These are phyloP conservation scores for Drosophila eohydei DNA, from an alignment of 2,888 invertebrate species.

Conservation along the genomic window DNA sequence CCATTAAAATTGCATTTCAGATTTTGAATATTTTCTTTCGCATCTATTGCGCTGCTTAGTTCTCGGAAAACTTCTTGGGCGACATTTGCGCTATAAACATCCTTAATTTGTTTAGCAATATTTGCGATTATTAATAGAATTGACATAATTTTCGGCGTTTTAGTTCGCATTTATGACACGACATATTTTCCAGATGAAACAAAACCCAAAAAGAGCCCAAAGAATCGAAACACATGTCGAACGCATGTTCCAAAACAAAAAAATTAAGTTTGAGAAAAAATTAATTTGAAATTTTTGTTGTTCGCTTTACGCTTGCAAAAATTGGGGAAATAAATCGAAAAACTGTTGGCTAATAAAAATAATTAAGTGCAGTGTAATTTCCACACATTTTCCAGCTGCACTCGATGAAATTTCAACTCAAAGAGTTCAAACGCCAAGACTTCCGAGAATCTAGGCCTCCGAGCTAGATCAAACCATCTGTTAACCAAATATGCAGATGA, in stretches of 20 bases:
- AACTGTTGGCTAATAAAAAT: constrained; percentile 46
- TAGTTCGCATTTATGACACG: constrained; percentile 59
- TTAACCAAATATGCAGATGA: constrained; percentile 69
- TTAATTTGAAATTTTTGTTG: constrained; percentile 66
- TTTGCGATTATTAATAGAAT: constrained; percentile 67
- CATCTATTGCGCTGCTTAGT: neutral
- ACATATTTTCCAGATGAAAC: constrained; percentile 39
- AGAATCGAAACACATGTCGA: constrained; percentile 67
- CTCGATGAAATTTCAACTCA: neutral
- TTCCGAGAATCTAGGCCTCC: constrained; percentile 55
- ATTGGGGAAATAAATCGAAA: constrained; percentile 16
- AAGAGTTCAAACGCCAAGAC: constrained; percentile 66
- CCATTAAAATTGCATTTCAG: constrained; percentile 21
- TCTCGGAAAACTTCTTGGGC: constrained; percentile 18
- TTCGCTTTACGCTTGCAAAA: constrained; percentile 15
- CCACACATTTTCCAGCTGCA: constrained; percentile 10
- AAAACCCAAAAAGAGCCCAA: constrained; percentile 14
- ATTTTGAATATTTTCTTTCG: neutral
- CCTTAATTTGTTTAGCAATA: constrained; percentile 55
- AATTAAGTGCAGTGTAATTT: constrained; percentile 41
- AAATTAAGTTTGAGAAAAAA: constrained; percentile 42
- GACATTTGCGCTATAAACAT: constrained; percentile 62
- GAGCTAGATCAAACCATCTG: constrained; percentile 71
- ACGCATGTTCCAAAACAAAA: constrained; percentile 60
- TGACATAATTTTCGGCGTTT: constrained; percentile 70